These are phyloP conservation scores for Propithecus coquereli DNA, from an alignment of 2,113 vertebrate species.

Conservation along the genomic window DNA sequence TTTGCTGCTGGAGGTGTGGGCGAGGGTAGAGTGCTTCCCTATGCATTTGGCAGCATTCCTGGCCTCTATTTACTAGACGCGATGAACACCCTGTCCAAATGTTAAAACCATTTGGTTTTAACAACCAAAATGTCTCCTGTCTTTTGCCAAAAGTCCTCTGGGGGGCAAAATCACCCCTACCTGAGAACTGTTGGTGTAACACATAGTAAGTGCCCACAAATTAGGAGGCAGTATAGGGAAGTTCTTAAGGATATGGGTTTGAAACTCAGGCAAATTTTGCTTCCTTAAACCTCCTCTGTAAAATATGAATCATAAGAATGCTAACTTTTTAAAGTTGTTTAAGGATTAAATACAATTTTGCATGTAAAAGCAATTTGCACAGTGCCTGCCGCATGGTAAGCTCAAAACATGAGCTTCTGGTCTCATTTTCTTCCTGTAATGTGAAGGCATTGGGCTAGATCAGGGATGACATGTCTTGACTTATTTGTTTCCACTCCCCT, in stretches of 20 bases:
- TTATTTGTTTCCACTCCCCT: background rate
- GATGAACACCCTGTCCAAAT: background rate
- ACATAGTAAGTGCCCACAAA: background rate
- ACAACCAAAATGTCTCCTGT: background rate
- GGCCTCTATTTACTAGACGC: background rate
- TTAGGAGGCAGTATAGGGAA: background rate
- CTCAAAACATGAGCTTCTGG: background rate
- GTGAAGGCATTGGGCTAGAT: background rate
- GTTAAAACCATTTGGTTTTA: background rate
- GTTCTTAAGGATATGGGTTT: background rate
- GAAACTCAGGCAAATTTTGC: background rate
- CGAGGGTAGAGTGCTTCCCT: fast-evolving
- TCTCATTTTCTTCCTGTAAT: background rate
- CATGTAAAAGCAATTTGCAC: background rate
- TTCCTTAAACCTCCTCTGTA: background rate
- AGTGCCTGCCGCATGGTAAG: background rate
- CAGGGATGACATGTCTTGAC: background rate
- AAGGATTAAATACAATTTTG: background rate
- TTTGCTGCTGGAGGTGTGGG: background rate
- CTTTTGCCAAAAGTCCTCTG: background rate
- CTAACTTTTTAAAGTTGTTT: background rate
- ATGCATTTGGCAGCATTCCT: background rate
- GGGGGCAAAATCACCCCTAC: background rate
- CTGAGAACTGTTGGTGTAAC: background rate
- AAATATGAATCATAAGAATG: background rate